phyloP scores from a whole-genome alignment of 2,113 vertebrate genomes.

The Sus scrofa region DNA sequence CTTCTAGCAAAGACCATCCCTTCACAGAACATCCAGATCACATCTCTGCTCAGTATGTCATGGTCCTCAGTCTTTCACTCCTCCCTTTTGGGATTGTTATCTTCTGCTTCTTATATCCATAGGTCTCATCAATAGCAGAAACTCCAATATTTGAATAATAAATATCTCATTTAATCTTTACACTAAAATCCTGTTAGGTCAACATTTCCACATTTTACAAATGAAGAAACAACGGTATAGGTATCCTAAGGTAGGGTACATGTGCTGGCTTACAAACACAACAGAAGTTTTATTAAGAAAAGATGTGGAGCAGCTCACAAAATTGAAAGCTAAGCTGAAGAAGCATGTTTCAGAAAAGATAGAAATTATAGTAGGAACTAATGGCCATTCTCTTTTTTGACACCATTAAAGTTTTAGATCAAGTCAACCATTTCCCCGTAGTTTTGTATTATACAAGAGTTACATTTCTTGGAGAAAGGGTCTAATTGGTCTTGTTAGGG shows the following conservation, averaged over 20 bases:
- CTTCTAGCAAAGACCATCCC: neutral
- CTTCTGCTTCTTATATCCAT: conserved; percentile 12
- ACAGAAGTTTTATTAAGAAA: neutral
- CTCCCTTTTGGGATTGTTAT: neutral
- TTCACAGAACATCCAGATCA: neutral
- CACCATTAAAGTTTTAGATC: neutral
- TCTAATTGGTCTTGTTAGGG: neutral
- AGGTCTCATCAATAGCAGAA: neutral
- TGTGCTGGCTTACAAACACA: conserved; percentile 9
- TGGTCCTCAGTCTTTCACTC: neutral
- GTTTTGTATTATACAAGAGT: conserved; percentile 33
- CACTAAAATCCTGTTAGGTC: neutral
- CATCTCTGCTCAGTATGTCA: neutral
- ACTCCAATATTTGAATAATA: neutral
- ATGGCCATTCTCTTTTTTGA: neutral
- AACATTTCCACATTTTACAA: conserved; percentile 36
- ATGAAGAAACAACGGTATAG: neutral
- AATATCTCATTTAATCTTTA: conserved; percentile 34
- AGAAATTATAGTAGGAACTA: neutral
- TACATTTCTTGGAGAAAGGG: neutral
- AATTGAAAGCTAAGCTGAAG: conserved; percentile 1
- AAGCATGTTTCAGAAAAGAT: neutral
- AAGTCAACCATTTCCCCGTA: neutral
- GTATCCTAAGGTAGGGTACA: neutral
- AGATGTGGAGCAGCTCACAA: neutral